A percentile compares a stretch with the other conserved stretches of the same genome.
Evolutionary conservation across 2,888 invertebrate genomes (phyloP).

Genomic region (Anoplius nigerrimus): DNA sequence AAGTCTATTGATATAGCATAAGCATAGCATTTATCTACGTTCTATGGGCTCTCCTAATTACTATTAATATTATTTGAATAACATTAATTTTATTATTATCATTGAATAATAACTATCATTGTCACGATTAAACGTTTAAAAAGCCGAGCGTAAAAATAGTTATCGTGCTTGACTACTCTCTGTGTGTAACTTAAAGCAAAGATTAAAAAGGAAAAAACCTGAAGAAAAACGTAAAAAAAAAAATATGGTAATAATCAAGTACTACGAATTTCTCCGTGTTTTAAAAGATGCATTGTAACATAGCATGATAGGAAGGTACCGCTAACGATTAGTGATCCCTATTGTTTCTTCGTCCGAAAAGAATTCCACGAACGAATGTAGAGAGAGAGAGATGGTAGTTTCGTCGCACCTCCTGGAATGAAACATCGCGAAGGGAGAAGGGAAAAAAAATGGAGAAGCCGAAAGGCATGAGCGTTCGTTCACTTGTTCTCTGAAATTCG

Average conservation of each 20-base stretch:
- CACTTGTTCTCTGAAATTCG: no score
- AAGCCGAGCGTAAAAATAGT: slow-evolving; percentile 37
- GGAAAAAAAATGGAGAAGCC: no score
- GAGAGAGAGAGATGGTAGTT: slow-evolving; percentile 8
- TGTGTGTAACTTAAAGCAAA: slow-evolving; percentile 42
- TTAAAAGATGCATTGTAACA: slow-evolving; percentile 67
- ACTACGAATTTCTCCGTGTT: slow-evolving; percentile 43
- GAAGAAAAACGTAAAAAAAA: slow-evolving; percentile 7
- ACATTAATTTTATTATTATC: no score
- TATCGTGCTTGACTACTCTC: slow-evolving; percentile 53
- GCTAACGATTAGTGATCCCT: slow-evolving; percentile 49
- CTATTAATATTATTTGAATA: background rate
- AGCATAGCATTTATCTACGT: slow-evolving; percentile 53
- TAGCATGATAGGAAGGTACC: slow-evolving; percentile 62
- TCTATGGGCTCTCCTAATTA: slow-evolving; percentile 52
- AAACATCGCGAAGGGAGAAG: background rate
- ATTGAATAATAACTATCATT: slow-evolving; percentile 38
- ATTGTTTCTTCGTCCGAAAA: slow-evolving; percentile 43
- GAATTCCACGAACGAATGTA: slow-evolving; percentile 28
- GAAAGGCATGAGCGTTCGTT: no score
- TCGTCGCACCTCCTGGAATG: background rate
- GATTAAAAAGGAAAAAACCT: slow-evolving; percentile 17
- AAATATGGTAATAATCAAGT: background rate
- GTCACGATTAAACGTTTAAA: slow-evolving; percentile 43
- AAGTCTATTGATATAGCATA: slow-evolving; percentile 58